A percentile compares a stretch with the other conserved stretches of the same genome.
These are phyloP conservation scores for Prosapia bicincta DNA, from an alignment of 2,888 invertebrate species.

Conservation along the genomic window DNA sequence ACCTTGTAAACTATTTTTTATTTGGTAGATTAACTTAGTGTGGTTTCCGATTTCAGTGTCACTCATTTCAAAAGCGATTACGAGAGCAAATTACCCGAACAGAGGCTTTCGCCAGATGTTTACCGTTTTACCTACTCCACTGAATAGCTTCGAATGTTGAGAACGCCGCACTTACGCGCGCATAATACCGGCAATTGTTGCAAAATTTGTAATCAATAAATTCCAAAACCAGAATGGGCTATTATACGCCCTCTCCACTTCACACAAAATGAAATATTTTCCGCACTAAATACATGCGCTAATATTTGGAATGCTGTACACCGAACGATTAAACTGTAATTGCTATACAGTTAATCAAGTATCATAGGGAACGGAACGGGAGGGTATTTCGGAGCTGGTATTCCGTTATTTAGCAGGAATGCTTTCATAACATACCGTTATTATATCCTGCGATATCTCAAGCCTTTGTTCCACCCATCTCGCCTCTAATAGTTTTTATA, in stretches of 20 bases:
- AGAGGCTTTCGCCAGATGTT: too few species aligned
- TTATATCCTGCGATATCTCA: not conserved
- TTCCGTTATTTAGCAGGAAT: not conserved
- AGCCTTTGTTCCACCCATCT: not conserved
- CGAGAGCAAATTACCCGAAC: too few species aligned
- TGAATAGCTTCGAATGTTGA: too few species aligned
- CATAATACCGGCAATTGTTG: not conserved
- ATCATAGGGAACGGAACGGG: not conserved
- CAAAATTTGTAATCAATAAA: not conserved
- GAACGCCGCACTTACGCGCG: too few species aligned
- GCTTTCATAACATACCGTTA: conserved; percentile 2
- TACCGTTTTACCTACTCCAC: too few species aligned
- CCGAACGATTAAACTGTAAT: not conserved
- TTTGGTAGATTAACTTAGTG: too few species aligned
- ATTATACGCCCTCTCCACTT: not conserved
- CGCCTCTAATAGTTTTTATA: not conserved
- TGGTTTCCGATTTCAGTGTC: too few species aligned
- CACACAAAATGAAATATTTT: conserved; percentile 2
- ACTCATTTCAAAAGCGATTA: too few species aligned
- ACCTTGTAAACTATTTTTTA: too few species aligned
- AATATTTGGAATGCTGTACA: not conserved
- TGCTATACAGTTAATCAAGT: not conserved
- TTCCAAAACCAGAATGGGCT: not conserved
- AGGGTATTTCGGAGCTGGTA: not conserved
- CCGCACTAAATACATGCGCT: not conserved